phyloP scores from a whole-genome alignment of 2,888 invertebrate genomes.

The Urechis unicinctus region DNA sequence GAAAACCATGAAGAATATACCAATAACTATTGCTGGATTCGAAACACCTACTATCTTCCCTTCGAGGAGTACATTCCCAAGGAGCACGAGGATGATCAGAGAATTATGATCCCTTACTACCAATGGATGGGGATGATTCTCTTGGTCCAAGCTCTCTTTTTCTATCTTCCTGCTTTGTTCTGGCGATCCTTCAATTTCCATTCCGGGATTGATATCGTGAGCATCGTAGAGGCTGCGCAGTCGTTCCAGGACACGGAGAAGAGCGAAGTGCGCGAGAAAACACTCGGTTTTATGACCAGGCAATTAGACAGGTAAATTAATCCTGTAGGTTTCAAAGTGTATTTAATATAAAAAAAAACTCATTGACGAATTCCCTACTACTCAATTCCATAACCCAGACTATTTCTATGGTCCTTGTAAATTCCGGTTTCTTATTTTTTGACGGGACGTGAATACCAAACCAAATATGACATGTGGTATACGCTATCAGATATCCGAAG shows the following conservation, averaged over 20 bases:
- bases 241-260: conserved; percentile 11
- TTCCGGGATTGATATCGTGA: conserved; percentile 9
- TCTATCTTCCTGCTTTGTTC: conserved; percentile 52
- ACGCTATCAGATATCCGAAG: too few species aligned
- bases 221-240: conserved; percentile 9
- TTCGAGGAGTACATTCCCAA: conserved; percentile 47
- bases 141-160: conserved; percentile 52
- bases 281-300: conserved; percentile 6
- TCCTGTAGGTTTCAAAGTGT: too few species aligned
- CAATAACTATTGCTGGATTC: conserved; percentile 54
- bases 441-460: too few species aligned
- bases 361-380: too few species aligned
- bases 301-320: conserved; percentile 13
- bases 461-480: too few species aligned
- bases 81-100: conserved; percentile 45
- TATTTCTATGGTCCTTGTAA: too few species aligned
- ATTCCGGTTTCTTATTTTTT: too few species aligned
- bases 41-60: conserved; percentile 46
- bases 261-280: conserved; percentile 9
- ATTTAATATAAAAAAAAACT: too few species aligned
- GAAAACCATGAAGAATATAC: conserved; percentile 44
- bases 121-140: conserved; percentile 50
- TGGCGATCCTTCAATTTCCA: conserved; percentile 46
- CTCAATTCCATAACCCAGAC: too few species aligned
- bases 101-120: conserved; percentile 49